These are phyloP conservation scores for Drosophila paucipuncta DNA, from an alignment of 2,888 invertebrate species.

Conservation along the genomic window DNA sequence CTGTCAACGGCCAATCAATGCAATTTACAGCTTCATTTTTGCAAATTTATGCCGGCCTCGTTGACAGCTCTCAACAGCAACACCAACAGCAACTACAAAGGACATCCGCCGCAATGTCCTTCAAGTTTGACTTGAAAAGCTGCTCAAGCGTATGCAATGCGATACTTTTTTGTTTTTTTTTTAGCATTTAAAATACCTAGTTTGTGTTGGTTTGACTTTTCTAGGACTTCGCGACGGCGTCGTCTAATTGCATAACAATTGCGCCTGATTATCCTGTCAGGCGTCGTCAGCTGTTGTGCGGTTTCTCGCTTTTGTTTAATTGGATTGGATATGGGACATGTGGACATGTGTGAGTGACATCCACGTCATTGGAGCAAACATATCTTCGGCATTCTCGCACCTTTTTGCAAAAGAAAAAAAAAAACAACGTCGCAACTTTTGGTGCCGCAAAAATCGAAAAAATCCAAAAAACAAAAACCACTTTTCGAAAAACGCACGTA, in stretches of 20 bases:
- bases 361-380: constrained; percentile 58
- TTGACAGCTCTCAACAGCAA: constrained; percentile 61
- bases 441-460: constrained; percentile 32
- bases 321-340: constrained; percentile 60
- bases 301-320: constrained; percentile 77
- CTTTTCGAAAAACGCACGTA: constrained; percentile 30
- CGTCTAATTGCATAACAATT: constrained; percentile 76
- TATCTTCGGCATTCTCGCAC: constrained; percentile 40
- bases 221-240: constrained; percentile 69
- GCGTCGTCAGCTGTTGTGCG: constrained; percentile 70
- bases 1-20: constrained; percentile 75
- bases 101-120: constrained; percentile 58
- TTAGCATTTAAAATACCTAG: constrained; percentile 56
- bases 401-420: constrained; percentile 47
- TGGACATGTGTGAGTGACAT: constrained; percentile 70
- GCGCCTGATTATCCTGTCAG: constrained; percentile 80
- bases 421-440: constrained; percentile 40
- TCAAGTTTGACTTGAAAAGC: constrained; percentile 70
- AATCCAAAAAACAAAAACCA: not conserved
- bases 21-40: constrained; percentile 79
- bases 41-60: constrained; percentile 65
- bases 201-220: constrained; percentile 49
- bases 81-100: constrained; percentile 27
- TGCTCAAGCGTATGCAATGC: constrained; percentile 73
- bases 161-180: constrained; percentile 61